Evolutionary conservation across 2,113 vertebrate genomes (phyloP).

Genomic region (Pangasianodon hypophthalmus): DNA sequence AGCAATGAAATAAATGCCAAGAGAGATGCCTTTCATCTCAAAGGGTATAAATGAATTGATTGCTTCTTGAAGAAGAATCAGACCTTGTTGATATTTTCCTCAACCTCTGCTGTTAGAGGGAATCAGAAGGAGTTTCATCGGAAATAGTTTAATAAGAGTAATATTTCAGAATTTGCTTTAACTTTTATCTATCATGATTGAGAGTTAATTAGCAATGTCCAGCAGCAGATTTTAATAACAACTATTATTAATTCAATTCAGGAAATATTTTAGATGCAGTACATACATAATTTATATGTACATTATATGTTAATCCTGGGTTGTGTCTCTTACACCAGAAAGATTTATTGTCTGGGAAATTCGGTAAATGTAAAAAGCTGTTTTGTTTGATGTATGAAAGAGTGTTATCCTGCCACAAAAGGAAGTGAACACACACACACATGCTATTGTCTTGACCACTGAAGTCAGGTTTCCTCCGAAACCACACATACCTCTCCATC

Average conservation of each 20-base stretch:
- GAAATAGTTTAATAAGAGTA: background rate
- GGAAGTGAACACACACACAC: background rate
- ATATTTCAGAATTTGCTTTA: too few species aligned
- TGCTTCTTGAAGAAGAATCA: background rate
- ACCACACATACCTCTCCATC: background rate
- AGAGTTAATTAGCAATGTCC: too few species aligned
- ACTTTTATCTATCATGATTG: too few species aligned
- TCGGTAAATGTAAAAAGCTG: background rate
- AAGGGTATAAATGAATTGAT: background rate
- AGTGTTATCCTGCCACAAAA: background rate
- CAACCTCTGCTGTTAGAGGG: background rate
- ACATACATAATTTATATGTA: too few species aligned
- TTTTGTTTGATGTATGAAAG: background rate
- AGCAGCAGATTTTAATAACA: too few species aligned
- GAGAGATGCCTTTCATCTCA: background rate
- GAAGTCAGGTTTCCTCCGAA: conserved; percentile 1
- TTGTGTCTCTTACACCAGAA: background rate
- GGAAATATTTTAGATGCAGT: background rate
- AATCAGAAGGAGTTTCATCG: background rate
- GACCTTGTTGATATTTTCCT: background rate
- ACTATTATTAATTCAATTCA: background rate
- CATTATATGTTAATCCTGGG: background rate
- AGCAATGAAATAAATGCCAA: background rate
- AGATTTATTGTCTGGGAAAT: background rate
- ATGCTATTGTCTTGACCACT: background rate